Conservation (phyloP, 2,888 invertebrate species). For the Trilocha varians region DNA sequence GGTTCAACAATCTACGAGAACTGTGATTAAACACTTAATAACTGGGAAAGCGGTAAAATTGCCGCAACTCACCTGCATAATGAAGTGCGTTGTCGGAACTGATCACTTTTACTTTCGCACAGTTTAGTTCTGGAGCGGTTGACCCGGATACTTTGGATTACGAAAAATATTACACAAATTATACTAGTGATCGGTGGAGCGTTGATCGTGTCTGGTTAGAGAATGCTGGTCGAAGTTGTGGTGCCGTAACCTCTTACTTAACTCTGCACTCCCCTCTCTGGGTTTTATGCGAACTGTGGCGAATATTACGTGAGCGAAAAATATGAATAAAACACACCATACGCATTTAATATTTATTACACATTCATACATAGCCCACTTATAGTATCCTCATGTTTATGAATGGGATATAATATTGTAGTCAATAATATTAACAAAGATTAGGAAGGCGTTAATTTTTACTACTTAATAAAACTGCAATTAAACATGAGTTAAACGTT, state of each 20-base stretch:
- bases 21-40: constrained; percentile 17
- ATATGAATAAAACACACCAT: constrained; percentile 24
- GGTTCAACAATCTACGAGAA: constrained; percentile 26
- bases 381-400: no score
- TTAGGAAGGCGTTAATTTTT: no score
- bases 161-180: constrained; percentile 32
- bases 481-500: no score
- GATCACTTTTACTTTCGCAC: constrained; percentile 57
- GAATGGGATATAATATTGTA: no score
- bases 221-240: constrained; percentile 42
- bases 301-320: constrained; percentile 27
- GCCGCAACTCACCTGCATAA: constrained; percentile 55
- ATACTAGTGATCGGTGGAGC: constrained; percentile 34
- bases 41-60: constrained; percentile 36
- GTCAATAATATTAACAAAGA: no score
- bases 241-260: constrained; percentile 70
- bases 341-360: constrained; percentile 10
- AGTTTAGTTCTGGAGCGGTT: constrained; percentile 23
- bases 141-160: constrained; percentile 47
- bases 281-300: constrained; percentile 15
- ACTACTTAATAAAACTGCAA: no score
- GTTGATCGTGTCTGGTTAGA: constrained; percentile 42
- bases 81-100: constrained; percentile 19
- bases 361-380: background rate
- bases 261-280: constrained; percentile 39